These are phyloP conservation scores for Apodemia mormo DNA, from an alignment of 2,888 invertebrate species.

Conservation along the genomic window DNA sequence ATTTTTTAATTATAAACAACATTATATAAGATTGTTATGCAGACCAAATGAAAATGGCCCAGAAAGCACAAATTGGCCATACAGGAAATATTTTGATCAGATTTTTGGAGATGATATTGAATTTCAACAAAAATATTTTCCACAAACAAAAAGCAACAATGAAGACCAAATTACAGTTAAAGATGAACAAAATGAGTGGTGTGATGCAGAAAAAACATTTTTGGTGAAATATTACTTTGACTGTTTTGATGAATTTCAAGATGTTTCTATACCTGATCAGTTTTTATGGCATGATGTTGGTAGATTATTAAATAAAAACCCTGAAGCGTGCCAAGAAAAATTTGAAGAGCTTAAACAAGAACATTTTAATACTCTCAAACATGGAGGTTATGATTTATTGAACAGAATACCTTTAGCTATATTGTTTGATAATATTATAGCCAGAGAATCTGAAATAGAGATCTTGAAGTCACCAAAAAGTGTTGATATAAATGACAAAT, in stretches of 20 bases:
- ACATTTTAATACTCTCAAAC: constrained; percentile 54
- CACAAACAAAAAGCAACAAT: constrained; percentile 18
- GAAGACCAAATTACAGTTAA: constrained; percentile 26
- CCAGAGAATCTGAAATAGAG: constrained; percentile 53
- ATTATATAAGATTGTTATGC: constrained; percentile 60
- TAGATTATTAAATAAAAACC: constrained; percentile 57
- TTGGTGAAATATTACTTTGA: constrained; percentile 69
- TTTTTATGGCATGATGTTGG: constrained; percentile 73
- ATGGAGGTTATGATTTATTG: constrained; percentile 51
- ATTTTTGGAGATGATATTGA: constrained; percentile 60
- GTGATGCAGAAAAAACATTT: constrained; percentile 58
- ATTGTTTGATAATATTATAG: constrained; percentile 64
- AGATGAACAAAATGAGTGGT: constrained; percentile 47
- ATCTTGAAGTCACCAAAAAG: constrained; percentile 38
- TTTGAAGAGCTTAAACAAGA: constrained; percentile 51
- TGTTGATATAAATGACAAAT: constrained; percentile 40
- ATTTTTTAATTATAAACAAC: constrained; percentile 69
- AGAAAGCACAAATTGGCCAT: constrained; percentile 60
- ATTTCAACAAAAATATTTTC: constrained; percentile 50
- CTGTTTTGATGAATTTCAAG: constrained; percentile 67
- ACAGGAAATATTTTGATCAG: constrained; percentile 62
- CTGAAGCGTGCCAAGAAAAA: constrained; percentile 56
- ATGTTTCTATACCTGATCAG: constrained; percentile 62
- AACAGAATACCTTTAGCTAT: constrained; percentile 57
- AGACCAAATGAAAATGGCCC: constrained; percentile 50